Evolutionary conservation across 2,888 invertebrate genomes (phyloP).

Genomic region (Lasioglossum figueresi): DNA sequence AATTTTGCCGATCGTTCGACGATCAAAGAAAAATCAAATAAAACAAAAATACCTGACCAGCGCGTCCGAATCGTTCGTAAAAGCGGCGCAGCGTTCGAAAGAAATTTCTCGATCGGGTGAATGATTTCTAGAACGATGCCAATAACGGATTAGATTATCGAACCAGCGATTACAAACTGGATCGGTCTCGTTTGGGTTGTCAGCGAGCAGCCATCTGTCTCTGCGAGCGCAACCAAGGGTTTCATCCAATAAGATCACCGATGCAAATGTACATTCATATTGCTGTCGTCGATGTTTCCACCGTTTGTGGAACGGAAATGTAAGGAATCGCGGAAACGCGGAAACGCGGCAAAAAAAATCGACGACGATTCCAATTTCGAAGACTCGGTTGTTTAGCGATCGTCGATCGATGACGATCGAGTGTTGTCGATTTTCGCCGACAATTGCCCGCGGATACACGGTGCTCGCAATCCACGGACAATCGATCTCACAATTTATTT

Average conservation of each 20-base stretch:
- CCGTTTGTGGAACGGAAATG: neutral
- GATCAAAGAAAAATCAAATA: neutral
- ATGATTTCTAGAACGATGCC: constrained; percentile 72
- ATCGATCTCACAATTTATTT: neutral
- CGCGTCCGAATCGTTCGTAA: neutral
- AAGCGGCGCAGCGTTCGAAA: constrained; percentile 7
- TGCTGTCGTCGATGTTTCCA: neutral
- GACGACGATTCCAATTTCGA: neutral
- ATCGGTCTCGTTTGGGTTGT: constrained; percentile 48
- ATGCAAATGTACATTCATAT: neutral
- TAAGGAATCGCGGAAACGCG: neutral
- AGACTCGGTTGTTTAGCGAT: neutral
- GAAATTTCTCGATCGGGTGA: constrained; percentile 31
- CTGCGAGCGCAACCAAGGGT: constrained; percentile 74
- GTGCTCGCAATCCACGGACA: neutral
- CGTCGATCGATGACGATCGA: neutral
- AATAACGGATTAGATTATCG: constrained; percentile 68
- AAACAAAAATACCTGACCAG: constrained; percentile 25
- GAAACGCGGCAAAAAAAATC: too few relatives aligned
- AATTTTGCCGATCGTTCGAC: neutral
- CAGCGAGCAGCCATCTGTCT: constrained; percentile 67
- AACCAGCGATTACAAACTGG: constrained; percentile 65
- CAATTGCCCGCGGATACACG: neutral
- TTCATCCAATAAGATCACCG: constrained; percentile 77
- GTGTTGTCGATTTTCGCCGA: neutral